Conservation (phyloP, 2,113 vertebrate species). For the Orthochromis indermauri region DNA sequence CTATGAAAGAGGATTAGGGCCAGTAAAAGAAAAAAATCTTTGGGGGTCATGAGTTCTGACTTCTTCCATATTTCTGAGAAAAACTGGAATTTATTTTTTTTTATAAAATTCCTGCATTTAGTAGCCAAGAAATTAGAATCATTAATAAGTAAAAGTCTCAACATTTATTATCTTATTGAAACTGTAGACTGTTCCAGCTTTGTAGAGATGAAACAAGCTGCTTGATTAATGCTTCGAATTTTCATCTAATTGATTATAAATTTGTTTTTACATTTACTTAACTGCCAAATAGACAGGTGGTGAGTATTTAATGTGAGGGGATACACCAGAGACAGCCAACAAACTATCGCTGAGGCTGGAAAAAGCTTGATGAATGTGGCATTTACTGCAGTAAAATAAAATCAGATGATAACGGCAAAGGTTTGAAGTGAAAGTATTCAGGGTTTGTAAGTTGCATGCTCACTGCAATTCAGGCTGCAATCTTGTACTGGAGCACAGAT, state of each 20-base stretch:
- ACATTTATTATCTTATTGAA: not conserved
- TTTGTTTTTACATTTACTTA: not conserved
- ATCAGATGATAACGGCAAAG: not conserved
- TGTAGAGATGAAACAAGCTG: not conserved
- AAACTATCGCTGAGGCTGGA: not conserved
- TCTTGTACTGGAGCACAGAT: conserved; percentile 21
- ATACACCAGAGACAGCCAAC: not conserved
- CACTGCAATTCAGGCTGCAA: conserved; percentile 73
- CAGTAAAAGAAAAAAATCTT: not conserved
- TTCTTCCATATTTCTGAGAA: not conserved
- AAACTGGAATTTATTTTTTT: not conserved
- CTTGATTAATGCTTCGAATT: not conserved
- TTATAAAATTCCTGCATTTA: not conserved
- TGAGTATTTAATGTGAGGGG: conserved; percentile 30
- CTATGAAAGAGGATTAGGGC: not conserved
- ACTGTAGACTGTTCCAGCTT: not conserved
- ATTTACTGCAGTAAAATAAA: not conserved
- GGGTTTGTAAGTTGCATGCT: not conserved
- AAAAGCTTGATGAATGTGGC: not conserved
- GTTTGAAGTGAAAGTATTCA: not conserved
- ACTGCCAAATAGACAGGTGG: not conserved
- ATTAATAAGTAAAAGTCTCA: not conserved
- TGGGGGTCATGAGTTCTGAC: not conserved
- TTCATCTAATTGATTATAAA: not conserved
- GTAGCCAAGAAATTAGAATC: not conserved